Base-by-base conservation (phyloP, 2,888 invertebrate genomes). In the Pyrrhia umbra region DNA sequence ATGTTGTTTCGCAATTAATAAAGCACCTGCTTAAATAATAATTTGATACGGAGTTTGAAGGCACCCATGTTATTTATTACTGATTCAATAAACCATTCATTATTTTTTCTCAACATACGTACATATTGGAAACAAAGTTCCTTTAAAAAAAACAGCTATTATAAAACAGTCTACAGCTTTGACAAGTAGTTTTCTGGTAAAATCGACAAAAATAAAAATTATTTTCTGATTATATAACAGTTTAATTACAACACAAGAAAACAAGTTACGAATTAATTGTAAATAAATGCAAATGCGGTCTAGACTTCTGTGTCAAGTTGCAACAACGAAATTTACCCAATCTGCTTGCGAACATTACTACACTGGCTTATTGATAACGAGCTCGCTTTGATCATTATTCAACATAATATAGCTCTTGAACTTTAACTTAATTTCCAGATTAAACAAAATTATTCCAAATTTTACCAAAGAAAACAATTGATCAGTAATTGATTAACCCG, bases 211-310 rank as follows among this genome's bases (percentile, higher is more conserved):
- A 46, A 57, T 2, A 61, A 45, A 16, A 59, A 59, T 76, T 43
- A 43, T 43, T n/a, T 16, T 39, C 18, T 40, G 9, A 18, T 75
- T 70, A 63, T 54, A 46, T 56, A 77, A 77, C 57, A 23, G 20
- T 50, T 75, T 63, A 79, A 79, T 79, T 61, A 64, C 63, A 59
- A 59, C 47, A 63, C 20, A 47, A 61, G 47, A 68, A 49, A 66
- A 61, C 47, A 57, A 64, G 57, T 67, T 55, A 57, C 43, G 58
- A 43, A 39, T 66, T 70, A 76, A 75, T 75, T 80, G 62, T 43
- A 45, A 74, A 83, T 77, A 50, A 50, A 81, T 77, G 71, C 62
- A 75, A 80, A 81, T 76, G 39, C 42, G 34, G 73, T 80, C 77
- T 79, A 78, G 75, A 79, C 75, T 75, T 75, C 43, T 56, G 47